phyloP scores from a whole-genome alignment of 2,113 vertebrate genomes.

The Fulica atra region DNA sequence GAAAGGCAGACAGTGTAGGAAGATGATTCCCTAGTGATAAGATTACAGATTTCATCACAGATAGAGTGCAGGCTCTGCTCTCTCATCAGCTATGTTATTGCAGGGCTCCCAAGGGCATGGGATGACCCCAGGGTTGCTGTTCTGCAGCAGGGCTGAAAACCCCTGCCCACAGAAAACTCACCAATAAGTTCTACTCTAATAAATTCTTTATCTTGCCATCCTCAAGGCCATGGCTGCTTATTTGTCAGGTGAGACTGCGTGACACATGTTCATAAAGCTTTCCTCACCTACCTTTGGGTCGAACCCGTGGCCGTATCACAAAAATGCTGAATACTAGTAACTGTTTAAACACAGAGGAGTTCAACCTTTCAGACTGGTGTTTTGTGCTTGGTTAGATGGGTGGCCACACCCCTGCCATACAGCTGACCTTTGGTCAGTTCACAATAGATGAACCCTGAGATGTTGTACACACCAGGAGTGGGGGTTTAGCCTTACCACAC shows the following conservation, averaged over 20 bases:
- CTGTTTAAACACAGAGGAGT: neutral
- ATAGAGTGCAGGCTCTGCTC: neutral
- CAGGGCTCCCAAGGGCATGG: neutral
- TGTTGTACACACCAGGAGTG: rapidly evolving
- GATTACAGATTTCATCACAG: neutral
- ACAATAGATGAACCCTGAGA: neutral
- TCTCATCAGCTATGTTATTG: rapidly evolving
- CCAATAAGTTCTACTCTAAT: neutral
- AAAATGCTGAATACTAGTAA: neutral
- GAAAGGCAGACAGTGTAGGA: neutral
- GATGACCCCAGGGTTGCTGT: neutral
- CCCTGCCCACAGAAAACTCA: neutral
- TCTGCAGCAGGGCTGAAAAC: neutral
- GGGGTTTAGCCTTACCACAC: neutral
- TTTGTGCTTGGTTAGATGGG: neutral
- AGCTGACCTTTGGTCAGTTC: neutral
- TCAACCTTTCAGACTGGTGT: neutral
- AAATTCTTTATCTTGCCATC: neutral
- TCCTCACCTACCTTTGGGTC: neutral
- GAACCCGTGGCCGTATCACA: neutral
- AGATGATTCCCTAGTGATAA: neutral
- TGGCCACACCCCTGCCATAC: neutral
- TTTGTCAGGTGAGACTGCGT: neutral
- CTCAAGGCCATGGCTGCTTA: neutral
- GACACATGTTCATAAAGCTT: neutral